phyloP scores from a whole-genome alignment of 1,140 invertebrate genomes.

The Coelopa frigida region DNA sequence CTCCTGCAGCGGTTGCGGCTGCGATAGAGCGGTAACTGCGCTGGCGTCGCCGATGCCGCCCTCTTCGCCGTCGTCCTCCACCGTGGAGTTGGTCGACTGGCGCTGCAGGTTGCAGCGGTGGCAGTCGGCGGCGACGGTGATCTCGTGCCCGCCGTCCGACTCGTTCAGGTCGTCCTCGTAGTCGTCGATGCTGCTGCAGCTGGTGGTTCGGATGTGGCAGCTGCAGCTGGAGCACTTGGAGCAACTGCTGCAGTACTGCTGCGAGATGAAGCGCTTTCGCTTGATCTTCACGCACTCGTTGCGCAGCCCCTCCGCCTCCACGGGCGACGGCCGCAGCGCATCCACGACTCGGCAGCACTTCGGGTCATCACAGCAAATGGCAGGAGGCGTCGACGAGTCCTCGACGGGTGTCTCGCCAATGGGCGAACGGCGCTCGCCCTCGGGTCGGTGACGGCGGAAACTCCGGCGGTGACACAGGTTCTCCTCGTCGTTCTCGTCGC shows the following conservation, averaged over 20 bases:
- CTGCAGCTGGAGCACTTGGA: constrained; percentile 31
- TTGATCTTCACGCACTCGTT: constrained; percentile 39
- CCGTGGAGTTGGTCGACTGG: constrained; percentile 7
- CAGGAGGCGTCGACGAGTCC: neutral
- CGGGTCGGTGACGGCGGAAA: neutral
- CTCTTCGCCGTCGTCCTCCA: constrained; percentile 3
- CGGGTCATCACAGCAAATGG: neutral
- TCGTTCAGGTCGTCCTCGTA: constrained; percentile 13
- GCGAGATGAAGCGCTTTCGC: constrained; percentile 27
- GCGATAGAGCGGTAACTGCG: neutral
- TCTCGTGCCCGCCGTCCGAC: constrained; percentile 11
- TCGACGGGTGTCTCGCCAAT: neutral
- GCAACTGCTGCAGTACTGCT: constrained; percentile 25
- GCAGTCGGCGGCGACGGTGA: constrained; percentile 35
- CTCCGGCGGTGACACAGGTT: neutral
- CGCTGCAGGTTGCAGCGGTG: constrained; percentile 24
- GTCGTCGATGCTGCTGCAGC: constrained; percentile 36
- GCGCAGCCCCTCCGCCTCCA: constrained; percentile 1
- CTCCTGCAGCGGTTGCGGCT: constrained; percentile 7
- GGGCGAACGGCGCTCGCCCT: neutral
- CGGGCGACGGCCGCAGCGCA: too few relatives aligned
- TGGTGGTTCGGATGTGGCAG: constrained; percentile 24
- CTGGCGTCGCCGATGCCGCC: neutral
- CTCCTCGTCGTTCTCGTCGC: constrained; percentile 15
- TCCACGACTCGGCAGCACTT: neutral